These are phyloP conservation scores for Hexactinellida sp. DNA, from an alignment of 37 sponge, comb jelly and placozoan species.

Conservation along the genomic window DNA sequence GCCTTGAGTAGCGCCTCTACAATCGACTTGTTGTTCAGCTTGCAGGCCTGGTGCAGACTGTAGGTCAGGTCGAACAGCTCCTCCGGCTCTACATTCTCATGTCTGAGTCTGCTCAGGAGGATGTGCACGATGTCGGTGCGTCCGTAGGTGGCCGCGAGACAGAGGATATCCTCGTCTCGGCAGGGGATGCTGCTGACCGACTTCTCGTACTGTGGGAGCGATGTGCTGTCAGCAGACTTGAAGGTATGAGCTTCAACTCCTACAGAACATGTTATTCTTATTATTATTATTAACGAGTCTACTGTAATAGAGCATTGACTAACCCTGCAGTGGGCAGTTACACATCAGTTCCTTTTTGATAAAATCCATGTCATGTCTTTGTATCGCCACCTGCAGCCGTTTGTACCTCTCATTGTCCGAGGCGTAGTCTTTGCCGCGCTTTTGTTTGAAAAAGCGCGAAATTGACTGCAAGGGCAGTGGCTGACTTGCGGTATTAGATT, in stretches of 20 bases:
- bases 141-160: constrained; percentile 2
- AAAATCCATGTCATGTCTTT: not conserved
- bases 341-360: not conserved
- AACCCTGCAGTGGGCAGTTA: not conserved
- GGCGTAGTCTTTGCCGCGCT: not conserved
- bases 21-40: not conserved
- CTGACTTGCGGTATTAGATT: not conserved
- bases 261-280: too few relatives aligned
- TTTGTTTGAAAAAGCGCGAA: not conserved
- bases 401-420: not conserved
- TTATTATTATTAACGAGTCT: not conserved
- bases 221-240: not conserved
- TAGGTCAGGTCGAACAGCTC: not conserved
- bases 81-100: not conserved
- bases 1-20: not conserved
- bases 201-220: not conserved
- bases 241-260: too few relatives aligned
- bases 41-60: not conserved
- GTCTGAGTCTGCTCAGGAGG: not conserved
- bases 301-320: too few relatives aligned
- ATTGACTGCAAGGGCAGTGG: not conserved
- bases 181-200: not conserved
- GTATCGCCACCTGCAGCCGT: not conserved
- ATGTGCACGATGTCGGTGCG: not conserved
- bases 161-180: not conserved